A percentile compares a stretch with the other conserved stretches of the same genome.
These are phyloP conservation scores for Ochropleura leucogaster DNA, from an alignment of 2,888 invertebrate genomes.

Conservation along the genomic window DNA sequence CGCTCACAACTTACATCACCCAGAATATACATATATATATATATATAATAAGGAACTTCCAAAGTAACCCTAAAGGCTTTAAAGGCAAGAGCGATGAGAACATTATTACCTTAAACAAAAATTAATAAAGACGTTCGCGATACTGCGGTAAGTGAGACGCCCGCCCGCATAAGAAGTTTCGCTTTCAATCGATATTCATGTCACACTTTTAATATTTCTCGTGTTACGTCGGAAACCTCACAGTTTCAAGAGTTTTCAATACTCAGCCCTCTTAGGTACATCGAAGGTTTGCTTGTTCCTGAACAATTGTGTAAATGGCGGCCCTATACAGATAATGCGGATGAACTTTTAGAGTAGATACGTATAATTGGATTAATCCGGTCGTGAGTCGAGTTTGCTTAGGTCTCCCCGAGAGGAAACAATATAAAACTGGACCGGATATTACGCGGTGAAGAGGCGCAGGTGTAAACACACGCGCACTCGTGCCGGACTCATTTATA, in stretches of 20 bases:
- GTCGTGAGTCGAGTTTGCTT: constrained; percentile 83
- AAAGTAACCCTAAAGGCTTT: not conserved
- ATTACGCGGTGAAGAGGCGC: constrained; percentile 86
- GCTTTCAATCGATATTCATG: constrained; percentile 66
- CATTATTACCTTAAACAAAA: constrained; percentile 33
- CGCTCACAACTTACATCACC: not conserved
- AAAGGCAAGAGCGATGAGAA: constrained; percentile 9
- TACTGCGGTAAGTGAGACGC: constrained; percentile 56
- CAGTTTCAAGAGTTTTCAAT: constrained; percentile 47
- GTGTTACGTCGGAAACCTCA: constrained; percentile 30
- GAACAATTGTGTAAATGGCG: constrained; percentile 64
- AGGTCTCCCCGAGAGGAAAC: constrained; percentile 83
- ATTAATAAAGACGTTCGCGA: constrained; percentile 51
- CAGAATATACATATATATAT: not conserved
- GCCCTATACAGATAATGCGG: constrained; percentile 72
- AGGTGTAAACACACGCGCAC: constrained; percentile 82
- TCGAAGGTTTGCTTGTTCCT: constrained; percentile 43
- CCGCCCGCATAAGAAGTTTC: constrained; percentile 55
- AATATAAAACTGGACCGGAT: constrained; percentile 88
- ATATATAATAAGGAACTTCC: not conserved
- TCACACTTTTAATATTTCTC: constrained; percentile 68
- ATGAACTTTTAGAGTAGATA: constrained; percentile 76
- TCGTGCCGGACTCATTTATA: constrained; percentile 78
- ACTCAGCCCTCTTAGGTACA: constrained; percentile 21
- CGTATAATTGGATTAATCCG: constrained; percentile 86